These are phyloP conservation scores for Elysia crispata DNA, from an alignment of 2,888 invertebrate genomes.

Conservation along the genomic window DNA sequence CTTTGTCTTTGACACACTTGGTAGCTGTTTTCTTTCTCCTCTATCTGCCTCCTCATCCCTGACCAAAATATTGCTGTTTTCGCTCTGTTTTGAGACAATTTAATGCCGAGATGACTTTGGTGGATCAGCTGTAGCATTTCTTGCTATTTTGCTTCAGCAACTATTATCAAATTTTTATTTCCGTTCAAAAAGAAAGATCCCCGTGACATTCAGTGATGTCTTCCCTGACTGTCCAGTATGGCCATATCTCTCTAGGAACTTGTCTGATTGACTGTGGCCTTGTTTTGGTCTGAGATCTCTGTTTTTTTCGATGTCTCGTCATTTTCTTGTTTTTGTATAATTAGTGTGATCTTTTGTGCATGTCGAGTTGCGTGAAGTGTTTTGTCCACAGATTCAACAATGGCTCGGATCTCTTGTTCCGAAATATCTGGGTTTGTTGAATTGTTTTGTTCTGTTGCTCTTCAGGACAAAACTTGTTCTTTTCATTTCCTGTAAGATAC, in stretches of 20 bases:
- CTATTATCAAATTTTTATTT: neutral
- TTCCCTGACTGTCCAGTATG: neutral
- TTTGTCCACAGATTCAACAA: neutral
- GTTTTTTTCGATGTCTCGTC: neutral
- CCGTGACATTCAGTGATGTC: neutral
- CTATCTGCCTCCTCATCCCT: neutral
- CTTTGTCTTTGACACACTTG: no score
- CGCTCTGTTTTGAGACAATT: neutral
- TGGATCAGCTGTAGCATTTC: neutral
- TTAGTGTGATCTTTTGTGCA: neutral
- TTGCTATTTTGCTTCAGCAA: neutral
- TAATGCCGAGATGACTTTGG: neutral
- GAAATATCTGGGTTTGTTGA: neutral
- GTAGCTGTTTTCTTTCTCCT: neutral
- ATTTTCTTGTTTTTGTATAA: neutral
- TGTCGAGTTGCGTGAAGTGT: neutral
- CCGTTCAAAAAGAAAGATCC: neutral
- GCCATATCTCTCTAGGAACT: neutral
- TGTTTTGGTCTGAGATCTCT: neutral
- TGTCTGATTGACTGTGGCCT: neutral
- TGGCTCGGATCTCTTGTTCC: neutral
- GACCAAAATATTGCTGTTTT: neutral
- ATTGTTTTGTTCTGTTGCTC: neutral
- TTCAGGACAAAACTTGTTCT: neutral
- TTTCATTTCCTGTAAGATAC: slow-evolving; percentile 5